These are phyloP conservation scores for Pycnonotus jocosus DNA, from an alignment of 2,113 vertebrate genomes.

Conservation along the genomic window DNA sequence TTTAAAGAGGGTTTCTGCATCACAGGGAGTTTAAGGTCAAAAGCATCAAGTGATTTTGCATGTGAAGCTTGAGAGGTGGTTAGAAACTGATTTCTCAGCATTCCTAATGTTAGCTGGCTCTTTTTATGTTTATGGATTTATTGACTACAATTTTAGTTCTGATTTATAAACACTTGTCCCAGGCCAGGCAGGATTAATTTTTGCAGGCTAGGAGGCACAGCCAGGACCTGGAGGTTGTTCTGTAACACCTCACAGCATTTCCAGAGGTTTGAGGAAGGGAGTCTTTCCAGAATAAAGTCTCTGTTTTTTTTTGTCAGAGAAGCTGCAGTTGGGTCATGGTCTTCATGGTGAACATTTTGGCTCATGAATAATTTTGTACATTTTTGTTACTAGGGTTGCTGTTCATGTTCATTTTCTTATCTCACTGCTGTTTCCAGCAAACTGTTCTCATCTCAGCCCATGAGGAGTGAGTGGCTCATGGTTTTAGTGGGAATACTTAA, in stretches of 20 bases:
- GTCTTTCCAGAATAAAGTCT: neutral
- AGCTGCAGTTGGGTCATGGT: rapidly evolving
- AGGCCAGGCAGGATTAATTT: neutral
- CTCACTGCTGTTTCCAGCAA: neutral
- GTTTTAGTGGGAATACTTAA: neutral
- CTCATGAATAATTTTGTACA: rapidly evolving
- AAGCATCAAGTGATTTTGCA: neutral
- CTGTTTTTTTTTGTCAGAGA: neutral
- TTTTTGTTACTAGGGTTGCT: neutral
- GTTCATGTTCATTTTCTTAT: rapidly evolving
- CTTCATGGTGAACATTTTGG: neutral
- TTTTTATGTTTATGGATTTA: neutral
- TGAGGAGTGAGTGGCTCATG: neutral
- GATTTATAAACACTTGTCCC: neutral
- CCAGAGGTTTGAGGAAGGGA: neutral
- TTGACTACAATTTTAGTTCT: neutral
- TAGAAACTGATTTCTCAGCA: neutral
- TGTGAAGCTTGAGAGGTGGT: neutral
- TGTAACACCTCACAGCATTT: neutral
- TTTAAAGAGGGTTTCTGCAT: neutral
- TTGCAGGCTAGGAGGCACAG: neutral
- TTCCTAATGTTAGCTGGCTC: neutral
- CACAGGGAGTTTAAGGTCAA: neutral
- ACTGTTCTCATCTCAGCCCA: neutral
- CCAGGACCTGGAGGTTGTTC: neutral